These are phyloP conservation scores for Strigamia crassipes DNA, from an alignment of 2,888 invertebrate species.

Conservation along the genomic window DNA sequence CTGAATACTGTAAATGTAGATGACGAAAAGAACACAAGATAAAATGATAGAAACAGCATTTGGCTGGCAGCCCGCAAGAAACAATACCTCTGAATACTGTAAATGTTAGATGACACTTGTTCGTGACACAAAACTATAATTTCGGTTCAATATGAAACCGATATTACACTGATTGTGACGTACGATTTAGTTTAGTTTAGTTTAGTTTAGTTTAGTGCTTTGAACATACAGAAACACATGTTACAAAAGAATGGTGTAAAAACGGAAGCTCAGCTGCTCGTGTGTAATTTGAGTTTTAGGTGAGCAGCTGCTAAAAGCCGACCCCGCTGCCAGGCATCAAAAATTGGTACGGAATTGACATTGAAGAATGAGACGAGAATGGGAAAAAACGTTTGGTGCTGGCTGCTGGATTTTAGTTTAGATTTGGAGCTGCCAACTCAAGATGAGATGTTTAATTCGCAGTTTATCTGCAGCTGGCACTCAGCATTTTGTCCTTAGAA, in stretches of 20 bases:
- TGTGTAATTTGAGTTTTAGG: slow-evolving; percentile 22
- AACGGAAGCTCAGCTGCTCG: slow-evolving; percentile 19
- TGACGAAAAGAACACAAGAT: too few relatives aligned
- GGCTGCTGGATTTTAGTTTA: slow-evolving; percentile 3
- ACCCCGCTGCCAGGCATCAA: slow-evolving; percentile 3
- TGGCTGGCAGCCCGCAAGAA: too few relatives aligned
- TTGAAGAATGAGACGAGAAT: slow-evolving; percentile 26
- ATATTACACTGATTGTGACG: too few relatives aligned
- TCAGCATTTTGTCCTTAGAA: neutral
- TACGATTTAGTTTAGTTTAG: too few relatives aligned
- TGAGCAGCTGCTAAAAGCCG: slow-evolving; percentile 18
- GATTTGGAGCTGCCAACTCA: slow-evolving; percentile 2
- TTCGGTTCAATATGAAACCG: neutral
- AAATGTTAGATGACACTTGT: too few relatives aligned
- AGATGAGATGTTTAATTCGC: slow-evolving; percentile 26
- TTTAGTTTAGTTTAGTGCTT: too few relatives aligned
- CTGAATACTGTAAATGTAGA: too few relatives aligned
- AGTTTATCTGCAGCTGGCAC: slow-evolving; percentile 34
- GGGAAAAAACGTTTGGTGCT: neutral
- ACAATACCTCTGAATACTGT: too few relatives aligned
- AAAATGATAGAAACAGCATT: too few relatives aligned
- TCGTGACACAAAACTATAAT: too few relatives aligned
- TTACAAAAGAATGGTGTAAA: neutral
- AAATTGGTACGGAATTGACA: slow-evolving; percentile 30
- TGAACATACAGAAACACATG: neutral